phyloP scores from a whole-genome alignment of 2,888 invertebrate genomes.

The Encarsia formosa region DNA sequence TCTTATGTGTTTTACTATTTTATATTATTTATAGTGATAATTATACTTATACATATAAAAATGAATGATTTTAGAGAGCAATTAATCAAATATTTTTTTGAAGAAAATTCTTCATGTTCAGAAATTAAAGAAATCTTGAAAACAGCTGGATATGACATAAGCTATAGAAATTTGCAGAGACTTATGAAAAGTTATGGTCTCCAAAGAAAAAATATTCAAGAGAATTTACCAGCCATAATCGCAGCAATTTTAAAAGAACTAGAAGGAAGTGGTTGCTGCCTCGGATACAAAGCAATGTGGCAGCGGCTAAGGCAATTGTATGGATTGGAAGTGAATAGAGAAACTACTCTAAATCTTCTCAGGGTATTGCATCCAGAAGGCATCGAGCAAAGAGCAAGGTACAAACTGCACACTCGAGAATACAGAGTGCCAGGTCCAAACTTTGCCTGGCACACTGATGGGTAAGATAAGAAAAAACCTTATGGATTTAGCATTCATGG shows the following conservation, averaged over 20 bases:
- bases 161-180: no score
- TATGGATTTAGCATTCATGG: conserved; percentile 2
- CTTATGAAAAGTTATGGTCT: no score
- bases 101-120: no score
- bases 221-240: not conserved
- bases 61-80: no score
- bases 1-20: no score
- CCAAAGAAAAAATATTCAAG: not conserved
- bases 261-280: not conserved
- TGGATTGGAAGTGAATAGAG: not conserved
- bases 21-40: no score
- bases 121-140: no score
- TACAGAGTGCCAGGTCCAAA: conserved; percentile 6
- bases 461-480: not conserved
- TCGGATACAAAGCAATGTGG: not conserved
- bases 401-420: not conserved
- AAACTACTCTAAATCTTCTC: not conserved
- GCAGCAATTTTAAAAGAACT: not conserved
- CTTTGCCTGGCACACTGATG: conserved; percentile 1
- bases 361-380: not conserved
- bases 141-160: no score
- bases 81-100: no score
- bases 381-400: not conserved
- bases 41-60: no score
- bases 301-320: not conserved